A percentile compares a stretch with the other conserved stretches of the same genome.
Conservation (phyloP, 2,113 vertebrate species). For the Pipra filicauda region DNA sequence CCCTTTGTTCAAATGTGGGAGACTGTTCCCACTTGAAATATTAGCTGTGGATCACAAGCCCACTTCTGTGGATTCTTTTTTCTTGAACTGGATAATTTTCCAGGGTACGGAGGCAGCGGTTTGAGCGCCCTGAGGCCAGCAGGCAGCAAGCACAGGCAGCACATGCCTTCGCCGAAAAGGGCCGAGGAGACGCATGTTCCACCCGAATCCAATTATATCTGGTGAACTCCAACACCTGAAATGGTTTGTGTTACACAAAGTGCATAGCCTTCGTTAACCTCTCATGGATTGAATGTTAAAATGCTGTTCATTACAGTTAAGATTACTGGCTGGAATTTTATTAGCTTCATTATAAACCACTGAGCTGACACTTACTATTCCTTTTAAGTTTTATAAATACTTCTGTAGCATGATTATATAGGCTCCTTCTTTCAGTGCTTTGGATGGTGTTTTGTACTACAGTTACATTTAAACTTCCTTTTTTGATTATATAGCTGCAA, state of each 20-base stretch:
- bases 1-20: neutral
- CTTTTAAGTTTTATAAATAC: conserved; percentile 74
- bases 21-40: conserved; percentile 44
- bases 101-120: conserved; percentile 80
- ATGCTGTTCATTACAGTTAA: conserved; percentile 74
- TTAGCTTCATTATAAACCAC: conserved; percentile 79
- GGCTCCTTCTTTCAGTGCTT: conserved; percentile 69
- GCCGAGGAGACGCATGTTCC: conserved; percentile 71
- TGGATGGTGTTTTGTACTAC: conserved; percentile 68
- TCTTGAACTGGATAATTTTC: conserved; percentile 70
- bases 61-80: conserved; percentile 62
- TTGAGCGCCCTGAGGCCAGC: conserved; percentile 75
- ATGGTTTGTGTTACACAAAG: conserved; percentile 70
- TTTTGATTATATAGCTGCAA: conserved; percentile 44
- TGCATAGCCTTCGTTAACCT: conserved; percentile 79
- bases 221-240: conserved; percentile 81
- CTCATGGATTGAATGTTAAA: conserved; percentile 74
- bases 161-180: conserved; percentile 75
- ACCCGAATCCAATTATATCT: conserved; percentile 89
- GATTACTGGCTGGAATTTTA: conserved; percentile 74
- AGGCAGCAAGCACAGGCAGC: conserved; percentile 75
- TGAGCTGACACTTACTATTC: conserved; percentile 75
- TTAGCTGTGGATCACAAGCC: neutral
- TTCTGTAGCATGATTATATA: conserved; percentile 67
- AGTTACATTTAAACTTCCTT: conserved; percentile 47